Evolutionary conservation across 2,888 invertebrate species (phyloP).

Genomic region (Schrankia costaestrigalis): DNA sequence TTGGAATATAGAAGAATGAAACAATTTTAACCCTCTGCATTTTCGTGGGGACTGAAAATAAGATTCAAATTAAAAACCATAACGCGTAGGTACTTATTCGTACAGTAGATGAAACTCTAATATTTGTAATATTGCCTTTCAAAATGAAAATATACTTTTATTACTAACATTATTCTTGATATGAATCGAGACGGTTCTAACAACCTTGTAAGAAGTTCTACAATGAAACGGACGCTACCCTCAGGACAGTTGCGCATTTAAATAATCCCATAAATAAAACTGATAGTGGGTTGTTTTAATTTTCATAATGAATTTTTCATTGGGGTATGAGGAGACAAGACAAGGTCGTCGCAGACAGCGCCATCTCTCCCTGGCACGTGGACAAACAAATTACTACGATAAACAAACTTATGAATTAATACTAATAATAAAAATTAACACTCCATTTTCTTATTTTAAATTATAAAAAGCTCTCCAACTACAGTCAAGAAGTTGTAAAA

Average conservation of each 20-base stretch:
- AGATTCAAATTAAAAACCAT: slow-evolving; percentile 40
- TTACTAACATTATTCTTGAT: slow-evolving; percentile 16
- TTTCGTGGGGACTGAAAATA: slow-evolving; percentile 37
- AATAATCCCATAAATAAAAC: slow-evolving; percentile 18
- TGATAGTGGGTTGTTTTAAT: slow-evolving; percentile 30
- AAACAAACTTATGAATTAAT: slow-evolving; percentile 11
- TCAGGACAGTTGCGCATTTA: slow-evolving; percentile 11
- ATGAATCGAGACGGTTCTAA: slow-evolving; percentile 10
- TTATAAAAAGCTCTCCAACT: slow-evolving; percentile 6
- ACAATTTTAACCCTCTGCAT: slow-evolving; percentile 16
- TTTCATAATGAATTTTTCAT: slow-evolving; percentile 37
- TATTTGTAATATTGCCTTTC: slow-evolving; percentile 18
- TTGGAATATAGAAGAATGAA: slow-evolving; percentile 29
- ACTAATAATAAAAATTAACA: slow-evolving; percentile 16
- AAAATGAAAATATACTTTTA: slow-evolving; percentile 29
- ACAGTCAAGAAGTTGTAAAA: slow-evolving; percentile 4
- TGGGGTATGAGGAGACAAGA: slow-evolving; percentile 31
- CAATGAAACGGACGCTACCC: slow-evolving; percentile 12
- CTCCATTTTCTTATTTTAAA: slow-evolving; percentile 6
- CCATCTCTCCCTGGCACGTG: slow-evolving; percentile 46
- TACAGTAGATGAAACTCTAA: slow-evolving; percentile 12
- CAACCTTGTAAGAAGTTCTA: slow-evolving; percentile 24
- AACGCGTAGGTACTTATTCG: slow-evolving; percentile 21
- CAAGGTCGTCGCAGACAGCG: slow-evolving; percentile 31
- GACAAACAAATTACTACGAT: slow-evolving; percentile 23